Conservation (phyloP, 2,113 vertebrate genomes). For the Caranx melampygus region DNA sequence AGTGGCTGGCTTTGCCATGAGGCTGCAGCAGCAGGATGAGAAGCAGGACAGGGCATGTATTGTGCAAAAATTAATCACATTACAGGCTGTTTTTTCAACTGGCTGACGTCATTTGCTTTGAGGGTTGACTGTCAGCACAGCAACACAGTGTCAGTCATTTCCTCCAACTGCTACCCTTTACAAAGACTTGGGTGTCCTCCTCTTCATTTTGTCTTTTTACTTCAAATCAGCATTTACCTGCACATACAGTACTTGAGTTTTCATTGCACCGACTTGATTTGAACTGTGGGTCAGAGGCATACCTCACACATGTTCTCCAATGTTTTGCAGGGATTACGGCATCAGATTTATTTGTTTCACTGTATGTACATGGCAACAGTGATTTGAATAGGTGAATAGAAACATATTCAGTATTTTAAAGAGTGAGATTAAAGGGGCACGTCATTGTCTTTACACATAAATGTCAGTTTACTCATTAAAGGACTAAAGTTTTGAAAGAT, state of each 20-base stretch:
- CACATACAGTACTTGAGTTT: not conserved
- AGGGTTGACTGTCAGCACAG: constrained; percentile 42
- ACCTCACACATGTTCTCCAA: not conserved
- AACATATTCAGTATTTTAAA: not conserved
- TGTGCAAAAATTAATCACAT: constrained; percentile 77
- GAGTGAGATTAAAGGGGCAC: not conserved
- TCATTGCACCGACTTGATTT: not conserved
- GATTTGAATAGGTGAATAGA: not conserved
- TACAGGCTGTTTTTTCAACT: constrained; percentile 36
- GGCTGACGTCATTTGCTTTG: constrained; percentile 56
- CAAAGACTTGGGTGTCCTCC: not conserved
- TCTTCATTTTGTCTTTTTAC: constrained; percentile 7
- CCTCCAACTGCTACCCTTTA: constrained; percentile 32
- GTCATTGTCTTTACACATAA: not conserved
- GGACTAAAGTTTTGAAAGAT: not conserved
- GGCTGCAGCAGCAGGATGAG: constrained; percentile 46
- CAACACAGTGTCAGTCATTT: constrained; percentile 44
- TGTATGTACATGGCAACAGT: not conserved
- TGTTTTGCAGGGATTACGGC: not conserved
- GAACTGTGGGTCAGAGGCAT: not conserved
- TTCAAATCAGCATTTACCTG: constrained; percentile 13
- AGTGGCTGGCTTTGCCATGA: constrained; percentile 35
- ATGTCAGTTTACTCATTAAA: not conserved
- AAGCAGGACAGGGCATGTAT: constrained; percentile 47
- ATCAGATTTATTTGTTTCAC: not conserved